Base-by-base conservation (phyloP, 2,797 vertebrate species). In the Eulemur coronatus region DNA sequence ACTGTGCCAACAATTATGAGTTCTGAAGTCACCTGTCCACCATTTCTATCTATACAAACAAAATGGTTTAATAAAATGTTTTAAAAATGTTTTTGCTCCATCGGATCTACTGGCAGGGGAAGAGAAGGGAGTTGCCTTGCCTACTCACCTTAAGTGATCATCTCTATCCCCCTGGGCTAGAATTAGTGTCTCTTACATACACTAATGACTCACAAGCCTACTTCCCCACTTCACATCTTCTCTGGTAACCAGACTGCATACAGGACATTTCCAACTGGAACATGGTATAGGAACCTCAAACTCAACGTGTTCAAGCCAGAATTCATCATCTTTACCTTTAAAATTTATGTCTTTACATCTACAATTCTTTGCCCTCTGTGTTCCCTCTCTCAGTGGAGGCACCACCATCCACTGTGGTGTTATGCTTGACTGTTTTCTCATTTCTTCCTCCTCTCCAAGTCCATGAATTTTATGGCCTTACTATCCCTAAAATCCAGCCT, bases 21-120 rank as follows among this genome's bases (percentile, higher is more conserved):
- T 18, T 95, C 22, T 84, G 38, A 92, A 92, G 24, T 93, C 28
- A 85, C 33, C 22, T 69, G 35, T 59, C 84, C 1, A 88, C 59
- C 73, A 78, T 46, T 84, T 92, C 73, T 41, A 65, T 78, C 35
- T 65, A 35, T 72, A 59, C 1, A 89, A n/a, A 24, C 2, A 43
- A 92, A 93, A 52, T 57, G 26, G 26, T n/a, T 76, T 85, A 94
- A 93, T 94, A 78, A 92, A 59, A 80, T 67, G 35, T 91, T 91
- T 70, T 0, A 24, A 92, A 86, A 95, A 65, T 81, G 10, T 22
- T 84, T 93, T 63, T 86, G 38, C 41, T 93, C 28, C 67, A 52
- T 28, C 96, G 17, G 5, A 4, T 97, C 30, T 92, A 35, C 22
- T 89, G 55, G 22, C 91, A 92, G 38, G 38, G 35, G 59, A 84